phyloP scores from a whole-genome alignment of 2,797 vertebrate genomes.

The Acanthurus leucopareius region DNA sequence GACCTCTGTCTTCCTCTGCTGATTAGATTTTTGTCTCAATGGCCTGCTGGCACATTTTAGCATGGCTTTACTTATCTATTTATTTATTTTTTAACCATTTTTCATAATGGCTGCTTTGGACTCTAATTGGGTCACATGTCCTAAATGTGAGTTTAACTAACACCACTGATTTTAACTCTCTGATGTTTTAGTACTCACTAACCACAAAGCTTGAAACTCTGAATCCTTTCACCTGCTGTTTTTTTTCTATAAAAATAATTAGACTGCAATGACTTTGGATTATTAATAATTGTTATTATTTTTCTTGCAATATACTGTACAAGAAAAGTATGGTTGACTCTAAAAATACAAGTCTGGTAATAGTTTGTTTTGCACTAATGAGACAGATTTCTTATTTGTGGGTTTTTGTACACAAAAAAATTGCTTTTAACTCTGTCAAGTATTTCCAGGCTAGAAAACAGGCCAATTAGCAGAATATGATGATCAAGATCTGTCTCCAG shows the following conservation, averaged over 20 bases:
- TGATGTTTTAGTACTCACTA: not conserved
- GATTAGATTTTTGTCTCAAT: conserved; percentile 19
- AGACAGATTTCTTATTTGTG: not conserved
- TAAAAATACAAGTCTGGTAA: not conserved
- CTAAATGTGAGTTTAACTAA: conserved; percentile 10
- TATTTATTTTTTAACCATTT: not conserved
- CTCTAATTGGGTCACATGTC: conserved; percentile 1
- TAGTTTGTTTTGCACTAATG: not conserved
- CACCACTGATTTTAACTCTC: conserved; percentile 5
- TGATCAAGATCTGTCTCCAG: not conserved
- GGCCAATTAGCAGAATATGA: not conserved
- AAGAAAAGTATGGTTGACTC: not conserved
- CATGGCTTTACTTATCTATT: not conserved
- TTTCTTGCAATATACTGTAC: not conserved
- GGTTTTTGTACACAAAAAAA: not conserved
- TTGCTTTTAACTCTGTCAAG: not conserved
- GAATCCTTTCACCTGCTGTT: not conserved
- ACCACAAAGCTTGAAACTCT: conserved; percentile 15
- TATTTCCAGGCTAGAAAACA: not conserved
- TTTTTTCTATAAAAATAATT: not conserved
- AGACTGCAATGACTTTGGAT: not conserved
- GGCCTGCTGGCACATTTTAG: not conserved
- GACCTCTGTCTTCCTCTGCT: conserved; percentile 37
- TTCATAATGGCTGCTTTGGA: not conserved
- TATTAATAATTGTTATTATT: not conserved